These are phyloP conservation scores for Nymphalis c-album DNA, from an alignment of 2,888 invertebrate species.

Conservation along the genomic window DNA sequence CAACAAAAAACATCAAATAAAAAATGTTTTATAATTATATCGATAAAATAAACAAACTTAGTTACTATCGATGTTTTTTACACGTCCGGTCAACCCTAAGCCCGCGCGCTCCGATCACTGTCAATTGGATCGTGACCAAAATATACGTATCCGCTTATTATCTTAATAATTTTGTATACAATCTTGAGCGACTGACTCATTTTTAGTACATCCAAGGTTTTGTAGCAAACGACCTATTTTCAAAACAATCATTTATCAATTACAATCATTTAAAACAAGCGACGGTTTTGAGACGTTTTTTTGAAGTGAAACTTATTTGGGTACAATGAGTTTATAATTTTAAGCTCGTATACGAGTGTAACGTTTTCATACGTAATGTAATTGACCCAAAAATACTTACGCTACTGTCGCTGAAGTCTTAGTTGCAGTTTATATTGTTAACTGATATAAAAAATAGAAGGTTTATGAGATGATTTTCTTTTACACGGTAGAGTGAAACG, in stretches of 20 bases:
- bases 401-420: too few species aligned
- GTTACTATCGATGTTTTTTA: neutral
- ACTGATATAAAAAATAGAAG: too few species aligned
- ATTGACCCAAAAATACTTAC: too few species aligned
- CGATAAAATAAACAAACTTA: slow-evolving; percentile 30
- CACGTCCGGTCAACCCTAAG: slow-evolving; percentile 48
- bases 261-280: slow-evolving; percentile 12
- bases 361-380: too few species aligned
- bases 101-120: slow-evolving; percentile 76
- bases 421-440: too few species aligned
- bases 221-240: slow-evolving; percentile 57
- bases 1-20: too few species aligned
- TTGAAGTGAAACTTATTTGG: too few species aligned
- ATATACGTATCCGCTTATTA: slow-evolving; percentile 81
- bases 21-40: slow-evolving; percentile 5
- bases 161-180: slow-evolving; percentile 79
- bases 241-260: slow-evolving; percentile 44
- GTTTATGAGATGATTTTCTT: too few species aligned
- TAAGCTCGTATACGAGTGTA: too few species aligned
- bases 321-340: too few species aligned
- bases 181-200: slow-evolving; percentile 73
- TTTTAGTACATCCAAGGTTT: slow-evolving; percentile 75
- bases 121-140: slow-evolving; percentile 81
- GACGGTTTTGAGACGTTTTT: neutral
- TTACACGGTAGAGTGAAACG: too few species aligned